Evolutionary conservation across 2,113 vertebrate genomes (phyloP).

Genomic region (Malaclemys terrapin): DNA sequence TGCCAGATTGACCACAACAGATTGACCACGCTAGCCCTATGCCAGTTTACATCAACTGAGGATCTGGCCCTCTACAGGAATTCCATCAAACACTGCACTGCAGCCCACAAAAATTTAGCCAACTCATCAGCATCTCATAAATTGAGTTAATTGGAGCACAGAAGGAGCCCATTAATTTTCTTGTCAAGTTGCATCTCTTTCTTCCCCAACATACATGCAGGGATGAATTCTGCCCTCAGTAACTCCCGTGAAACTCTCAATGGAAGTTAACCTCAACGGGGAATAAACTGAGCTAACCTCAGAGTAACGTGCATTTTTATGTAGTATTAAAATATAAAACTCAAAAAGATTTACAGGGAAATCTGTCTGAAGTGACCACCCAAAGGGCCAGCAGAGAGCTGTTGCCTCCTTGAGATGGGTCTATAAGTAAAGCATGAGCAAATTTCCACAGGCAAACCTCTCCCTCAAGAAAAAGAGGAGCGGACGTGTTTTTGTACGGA

Average conservation of each 20-base stretch:
- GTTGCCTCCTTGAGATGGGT: neutral
- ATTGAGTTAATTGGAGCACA: neutral
- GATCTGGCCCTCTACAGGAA: neutral
- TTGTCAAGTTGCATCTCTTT: neutral
- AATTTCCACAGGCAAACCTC: neutral
- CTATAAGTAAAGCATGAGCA: neutral
- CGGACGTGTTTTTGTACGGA: neutral
- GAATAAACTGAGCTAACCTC: neutral
- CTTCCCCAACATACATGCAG: neutral
- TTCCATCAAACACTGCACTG: neutral
- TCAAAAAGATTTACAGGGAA: slow-evolving; percentile 5
- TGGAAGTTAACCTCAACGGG: neutral
- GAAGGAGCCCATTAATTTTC: neutral
- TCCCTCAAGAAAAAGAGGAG: neutral
- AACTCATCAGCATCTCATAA: neutral
- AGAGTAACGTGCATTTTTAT: too few species aligned
- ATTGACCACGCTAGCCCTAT: neutral
- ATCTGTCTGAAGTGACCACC: neutral
- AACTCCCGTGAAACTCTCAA: neutral
- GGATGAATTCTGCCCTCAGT: neutral
- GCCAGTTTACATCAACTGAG: neutral
- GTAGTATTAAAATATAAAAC: too few species aligned
- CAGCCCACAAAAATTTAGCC: neutral
- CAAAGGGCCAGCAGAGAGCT: neutral
- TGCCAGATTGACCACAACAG: neutral